Base-by-base conservation (phyloP, 2,888 invertebrate genomes). In the Rhamphomyia laevipes region DNA sequence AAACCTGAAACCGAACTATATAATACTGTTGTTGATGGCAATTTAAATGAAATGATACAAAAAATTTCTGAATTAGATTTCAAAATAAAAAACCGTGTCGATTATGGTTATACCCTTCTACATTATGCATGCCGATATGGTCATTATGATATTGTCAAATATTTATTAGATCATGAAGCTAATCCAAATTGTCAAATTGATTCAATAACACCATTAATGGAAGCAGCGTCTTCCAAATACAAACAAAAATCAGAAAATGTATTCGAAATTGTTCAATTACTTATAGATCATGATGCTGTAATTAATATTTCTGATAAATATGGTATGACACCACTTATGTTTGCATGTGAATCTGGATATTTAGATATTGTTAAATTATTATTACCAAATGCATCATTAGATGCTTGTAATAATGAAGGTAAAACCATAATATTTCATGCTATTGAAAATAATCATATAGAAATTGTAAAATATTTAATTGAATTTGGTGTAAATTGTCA, bases 241-340 rank as follows among this genome's bases (percentile, higher is more conserved):
- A 27, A 27, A 27, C 4, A 6, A 27, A 27, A 27, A 27, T 9
- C 23, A 7, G 23, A 56, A 11, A 46, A 57, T 16, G 59, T 60
- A 1, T 58, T 61, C 13, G 55, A 58, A 43, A 54, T 68, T 23
- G 64, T 64, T 1, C 50, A 59, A 11, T 38, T 67, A 2, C 49
- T 70, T n/a, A 42, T 67, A 0, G 46, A 52, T 1, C 52, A 63
- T 23, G 65, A 60, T 2, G 65, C 65, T 5, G 57, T 62, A 1
- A 54, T 70, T 9, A 70, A 70, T 53, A 58, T 63, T 0, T 61
- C 67, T 0, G 64, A 70, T 47, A 66, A 63, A 46, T 65, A 57
- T 42, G 70, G 70, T 3, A 59, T 59, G 15, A 70, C 70, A 3
- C 64, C 70, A 1, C 62, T 70, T 46, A 69, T 70, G 66, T 51